Evolutionary conservation across 2,888 invertebrate genomes (phyloP), one percentile per base, ranked within the genome.

Genomic region (Sisyra nigra): DNA sequence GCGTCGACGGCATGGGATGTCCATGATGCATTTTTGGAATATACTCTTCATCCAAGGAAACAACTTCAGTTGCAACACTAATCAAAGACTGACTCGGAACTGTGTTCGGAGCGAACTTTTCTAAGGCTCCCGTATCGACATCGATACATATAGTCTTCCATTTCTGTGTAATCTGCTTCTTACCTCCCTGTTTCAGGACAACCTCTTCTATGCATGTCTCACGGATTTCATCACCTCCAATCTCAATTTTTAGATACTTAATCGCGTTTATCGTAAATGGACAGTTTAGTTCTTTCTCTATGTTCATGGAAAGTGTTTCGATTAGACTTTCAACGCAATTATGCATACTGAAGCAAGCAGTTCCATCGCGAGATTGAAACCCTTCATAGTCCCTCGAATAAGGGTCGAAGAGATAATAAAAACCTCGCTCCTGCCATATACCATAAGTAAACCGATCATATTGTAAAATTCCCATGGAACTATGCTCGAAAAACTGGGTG

Each of bases 371-470:
- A 30, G 10, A 35, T 19, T 30, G 42, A 15, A 60, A 50, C 0
- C 75, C 78, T 37, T 74, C 71, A 7, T 56, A 62, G 9, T 72
- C 71, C 2, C 79, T 65, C 3, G 75, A 68, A 50, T 78, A 78
- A 0, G 77, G 74, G 59, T 79, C 79, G 47, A 77, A 77, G 17
- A 72, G 61, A 52, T 74, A 79, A 53, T 60, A 75, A 65, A 73
- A 72, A 33, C 74, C 71, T 29, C 68, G 65, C 53, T 78, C 76
- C 14, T 69, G 65, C 78, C 78, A 79, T 9, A 78, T 52, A 0
- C 68, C 76, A 19, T 78, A 46, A n/a, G 65, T 55, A 30, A 65
- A 69, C 45, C 68, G 71, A 48, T 72, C 75, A 43, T 79, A 71
- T 50, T 76, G 74, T 7, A 77, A 51, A 43, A 74, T 63, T 8